Evolutionary conservation across 2,797 vertebrate species (phyloP).

Genomic region (Ciconia nigra): DNA sequence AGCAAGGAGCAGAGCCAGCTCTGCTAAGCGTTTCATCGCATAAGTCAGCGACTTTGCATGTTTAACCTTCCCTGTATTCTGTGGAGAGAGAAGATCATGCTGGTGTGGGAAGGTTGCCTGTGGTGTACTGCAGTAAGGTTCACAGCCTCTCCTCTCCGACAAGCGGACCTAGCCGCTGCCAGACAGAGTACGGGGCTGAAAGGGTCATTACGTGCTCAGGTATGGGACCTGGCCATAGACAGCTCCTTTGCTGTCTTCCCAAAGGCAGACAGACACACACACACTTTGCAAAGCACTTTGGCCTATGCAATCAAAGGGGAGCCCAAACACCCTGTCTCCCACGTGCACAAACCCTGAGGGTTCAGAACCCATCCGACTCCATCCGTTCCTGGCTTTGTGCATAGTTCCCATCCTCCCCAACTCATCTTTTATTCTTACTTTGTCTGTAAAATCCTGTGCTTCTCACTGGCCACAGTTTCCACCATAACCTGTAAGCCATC

Average conservation of each 20-base stretch:
- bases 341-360: background rate
- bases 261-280: background rate
- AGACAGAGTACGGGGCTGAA: background rate
- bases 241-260: background rate
- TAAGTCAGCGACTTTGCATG: accelerated
- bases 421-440: background rate
- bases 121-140: background rate
- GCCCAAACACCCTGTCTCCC: background rate
- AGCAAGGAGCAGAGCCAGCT: background rate
- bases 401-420: background rate
- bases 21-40: accelerated
- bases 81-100: too few species aligned
- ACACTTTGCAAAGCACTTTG: background rate
- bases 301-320: background rate
- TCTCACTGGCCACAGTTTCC: background rate
- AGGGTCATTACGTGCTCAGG: background rate
- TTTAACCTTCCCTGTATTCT: background rate
- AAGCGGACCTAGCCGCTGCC: too few species aligned
- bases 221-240: background rate
- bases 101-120: background rate
- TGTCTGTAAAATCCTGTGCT: background rate
- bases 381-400: background rate
- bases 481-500: too few species aligned
- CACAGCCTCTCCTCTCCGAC: background rate
- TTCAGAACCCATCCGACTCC: background rate